Base-by-base conservation (phyloP, 2,113 vertebrate species). In the Laterallus jamaicensis region DNA sequence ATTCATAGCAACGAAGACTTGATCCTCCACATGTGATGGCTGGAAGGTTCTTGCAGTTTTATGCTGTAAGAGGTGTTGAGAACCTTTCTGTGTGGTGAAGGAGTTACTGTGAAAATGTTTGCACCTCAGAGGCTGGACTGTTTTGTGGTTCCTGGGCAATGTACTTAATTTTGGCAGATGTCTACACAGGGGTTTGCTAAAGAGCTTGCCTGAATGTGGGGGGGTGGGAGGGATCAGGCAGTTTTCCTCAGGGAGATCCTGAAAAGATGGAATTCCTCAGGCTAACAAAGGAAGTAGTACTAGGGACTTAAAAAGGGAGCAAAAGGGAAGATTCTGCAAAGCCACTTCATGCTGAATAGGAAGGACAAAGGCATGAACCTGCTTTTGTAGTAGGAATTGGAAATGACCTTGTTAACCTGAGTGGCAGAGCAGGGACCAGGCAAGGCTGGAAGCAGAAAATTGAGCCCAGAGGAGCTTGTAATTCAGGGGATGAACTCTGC, bases 331-430 rank as follows among this genome's bases (percentile, higher is more conserved):
- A 94, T 29, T 90, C 78, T 85, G 44, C 37, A 63, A 49, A 91
- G 47, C 70, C 62, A 63, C 90, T 94, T 94, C 12, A 52, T 86
- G 31, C 44, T 82, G 89, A 87, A 91, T 89, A 60, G 50, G 19
- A 60, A 49, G 40, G 86, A 94, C 62, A 95, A 94, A 95, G 84
- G 58, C 49, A 7, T 13, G 62, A 76, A 87, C 62, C 74, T 92
- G 74, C 93, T 95, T 94, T 93, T 91, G 47, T 91, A 35, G 44
- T 8, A 77, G 78, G 67, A 50, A 50, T 67, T 94, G 91, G 77
- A 93, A 89, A 63, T 93, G 59, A 69, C 66, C 70, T 86, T 95
- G 69, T 86, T 91, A 96, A 88, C 39, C 26, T 79, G 64, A 79
- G 26, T 37, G 37, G 49, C 18, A 20, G 69, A 60, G 35, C 3